Conservation (phyloP, 2,888 invertebrate genomes). For the Rosalia funebris region DNA sequence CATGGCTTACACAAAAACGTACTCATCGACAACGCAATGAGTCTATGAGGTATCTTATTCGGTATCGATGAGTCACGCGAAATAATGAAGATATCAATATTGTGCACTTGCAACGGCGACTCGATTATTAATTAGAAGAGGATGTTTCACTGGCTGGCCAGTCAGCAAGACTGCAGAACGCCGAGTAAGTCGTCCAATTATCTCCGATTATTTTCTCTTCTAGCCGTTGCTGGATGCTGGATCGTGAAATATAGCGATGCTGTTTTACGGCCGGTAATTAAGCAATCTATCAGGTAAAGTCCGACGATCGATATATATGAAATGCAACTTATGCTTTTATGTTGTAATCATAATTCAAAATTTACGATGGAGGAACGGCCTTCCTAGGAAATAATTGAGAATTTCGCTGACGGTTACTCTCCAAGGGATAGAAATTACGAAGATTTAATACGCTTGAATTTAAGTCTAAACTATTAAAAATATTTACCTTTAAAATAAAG, state of each 20-base stretch:
- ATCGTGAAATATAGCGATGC: conserved; percentile 59
- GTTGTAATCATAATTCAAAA: conserved; percentile 39
- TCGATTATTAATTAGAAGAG: conserved; percentile 43
- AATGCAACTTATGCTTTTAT: conserved; percentile 43
- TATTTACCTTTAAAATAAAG: no score
- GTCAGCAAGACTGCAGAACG: conserved; percentile 44
- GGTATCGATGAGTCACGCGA: no score
- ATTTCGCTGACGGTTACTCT: neutral
- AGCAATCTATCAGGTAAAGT: conserved; percentile 61
- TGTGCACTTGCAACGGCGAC: conserved; percentile 36
- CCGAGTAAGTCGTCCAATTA: conserved; percentile 59
- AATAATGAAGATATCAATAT: conserved; percentile 55
- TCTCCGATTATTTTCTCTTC: conserved; percentile 60
- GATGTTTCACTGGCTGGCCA: conserved; percentile 39
- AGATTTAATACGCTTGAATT: no score
- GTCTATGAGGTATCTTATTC: no score
- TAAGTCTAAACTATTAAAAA: no score
- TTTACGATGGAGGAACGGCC: conserved; percentile 18
- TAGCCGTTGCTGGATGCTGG: conserved; percentile 48
- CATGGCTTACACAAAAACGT: no score
- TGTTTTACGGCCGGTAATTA: conserved; percentile 60
- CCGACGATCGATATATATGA: conserved; percentile 47
- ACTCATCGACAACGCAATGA: no score
- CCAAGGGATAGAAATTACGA: no score
- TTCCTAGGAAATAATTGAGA: neutral